A percentile compares a stretch with the other conserved stretches of the same genome.
Evolutionary conservation across 2,797 vertebrate species (phyloP).

Genomic region (Rhodeus uyekii): DNA sequence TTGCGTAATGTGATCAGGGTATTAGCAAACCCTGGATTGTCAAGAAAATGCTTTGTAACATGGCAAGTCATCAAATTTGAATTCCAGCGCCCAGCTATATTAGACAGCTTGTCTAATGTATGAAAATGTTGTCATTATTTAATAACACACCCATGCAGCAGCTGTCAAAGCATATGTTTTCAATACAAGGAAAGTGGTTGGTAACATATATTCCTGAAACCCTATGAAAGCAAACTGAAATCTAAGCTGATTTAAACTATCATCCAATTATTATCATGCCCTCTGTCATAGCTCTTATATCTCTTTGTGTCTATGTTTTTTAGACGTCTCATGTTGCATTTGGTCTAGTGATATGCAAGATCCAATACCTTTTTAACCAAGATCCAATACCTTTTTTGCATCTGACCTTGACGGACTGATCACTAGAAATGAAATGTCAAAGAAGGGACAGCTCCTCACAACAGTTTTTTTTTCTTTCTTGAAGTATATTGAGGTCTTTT

Average conservation of each 20-base stretch:
- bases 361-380: neutral
- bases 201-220: neutral
- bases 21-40: neutral
- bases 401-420: neutral
- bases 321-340: neutral
- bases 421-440: neutral
- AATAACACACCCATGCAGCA: neutral
- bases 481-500: neutral
- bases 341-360: neutral
- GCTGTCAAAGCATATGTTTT: neutral
- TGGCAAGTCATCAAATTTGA: neutral
- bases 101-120: neutral
- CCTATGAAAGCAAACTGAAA: neutral
- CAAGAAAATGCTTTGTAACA: neutral
- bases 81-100: neutral
- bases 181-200: neutral
- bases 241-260: neutral
- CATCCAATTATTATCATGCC: neutral
- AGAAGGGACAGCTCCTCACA: neutral
- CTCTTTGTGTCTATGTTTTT: neutral
- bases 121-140: neutral
- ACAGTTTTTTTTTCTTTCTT: neutral
- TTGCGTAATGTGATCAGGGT: neutral
- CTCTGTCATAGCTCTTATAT: neutral
- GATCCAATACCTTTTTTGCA: neutral